Evolutionary conservation across 1,140 invertebrate genomes (phyloP).

Genomic region (Psix sp.): DNA sequence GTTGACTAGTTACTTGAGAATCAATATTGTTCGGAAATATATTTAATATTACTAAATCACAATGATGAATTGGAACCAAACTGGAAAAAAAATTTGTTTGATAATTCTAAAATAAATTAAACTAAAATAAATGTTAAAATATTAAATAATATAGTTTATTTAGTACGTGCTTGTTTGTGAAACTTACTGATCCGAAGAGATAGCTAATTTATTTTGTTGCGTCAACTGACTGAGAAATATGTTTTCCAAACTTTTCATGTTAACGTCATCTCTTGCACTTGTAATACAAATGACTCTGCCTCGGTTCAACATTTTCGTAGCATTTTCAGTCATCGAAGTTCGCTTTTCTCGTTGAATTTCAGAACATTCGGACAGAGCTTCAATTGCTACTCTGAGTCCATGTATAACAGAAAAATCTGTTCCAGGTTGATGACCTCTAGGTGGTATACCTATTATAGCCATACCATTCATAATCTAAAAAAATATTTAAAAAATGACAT

Average conservation of each 20-base stretch:
- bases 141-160: slow-evolving; percentile 5
- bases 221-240: slow-evolving; percentile 87
- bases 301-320: slow-evolving; percentile 80
- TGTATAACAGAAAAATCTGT: slow-evolving; percentile 87
- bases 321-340: slow-evolving; percentile 79
- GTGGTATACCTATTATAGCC: slow-evolving; percentile 84
- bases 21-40: slow-evolving; percentile 88
- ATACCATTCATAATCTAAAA: slow-evolving; percentile 83
- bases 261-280: slow-evolving; percentile 88
- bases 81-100: slow-evolving; percentile 75
- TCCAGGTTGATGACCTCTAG: slow-evolving; percentile 74
- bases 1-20: slow-evolving; percentile 84
- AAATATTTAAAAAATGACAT: slow-evolving; percentile 16
- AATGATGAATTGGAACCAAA: slow-evolving; percentile 87
- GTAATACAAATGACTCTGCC: slow-evolving; percentile 92
- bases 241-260: slow-evolving; percentile 89
- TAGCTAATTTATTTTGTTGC: slow-evolving; percentile 80
- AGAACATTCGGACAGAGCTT: slow-evolving; percentile 88
- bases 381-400: slow-evolving; percentile 91
- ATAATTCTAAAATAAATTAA: slow-evolving; percentile 16
- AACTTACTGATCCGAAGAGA: slow-evolving; percentile 54
- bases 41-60: slow-evolving; percentile 92
- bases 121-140: slow-evolving; percentile 8
- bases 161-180: too few species aligned
- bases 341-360: slow-evolving; percentile 82